Conservation (phyloP, 2,888 invertebrate genomes). For the Agapetus fuscipes region DNA sequence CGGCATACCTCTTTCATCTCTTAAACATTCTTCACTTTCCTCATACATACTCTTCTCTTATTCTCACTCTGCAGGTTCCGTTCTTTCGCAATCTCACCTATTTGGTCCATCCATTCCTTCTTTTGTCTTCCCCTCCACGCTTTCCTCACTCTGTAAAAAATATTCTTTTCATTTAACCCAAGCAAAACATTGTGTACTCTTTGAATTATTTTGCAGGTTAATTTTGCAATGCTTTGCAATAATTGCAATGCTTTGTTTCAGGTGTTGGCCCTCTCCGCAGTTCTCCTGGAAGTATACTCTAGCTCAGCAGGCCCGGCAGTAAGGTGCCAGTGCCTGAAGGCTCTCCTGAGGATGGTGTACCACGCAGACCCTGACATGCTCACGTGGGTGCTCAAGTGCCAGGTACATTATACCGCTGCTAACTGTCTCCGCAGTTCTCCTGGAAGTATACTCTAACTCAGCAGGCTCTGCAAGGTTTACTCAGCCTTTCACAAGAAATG, state of each 20-base stretch:
- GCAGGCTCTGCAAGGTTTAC: conserved; percentile 98
- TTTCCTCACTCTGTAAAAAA: too few relatives aligned
- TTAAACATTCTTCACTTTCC: too few relatives aligned
- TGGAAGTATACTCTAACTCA: conserved; percentile 97
- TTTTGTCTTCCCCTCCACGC: too few relatives aligned
- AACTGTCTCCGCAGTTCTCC: conserved; percentile 87
- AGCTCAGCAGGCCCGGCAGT: conserved; percentile 97
- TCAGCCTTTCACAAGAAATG: background rate
- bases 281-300: conserved; percentile 96
- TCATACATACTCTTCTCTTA: too few relatives aligned
- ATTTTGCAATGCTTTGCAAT: conserved; percentile 54
- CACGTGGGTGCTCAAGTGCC: conserved; percentile 58
- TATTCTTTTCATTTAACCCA: too few relatives aligned
- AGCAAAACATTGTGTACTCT: too few relatives aligned
- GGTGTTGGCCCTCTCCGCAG: conserved; percentile 80
- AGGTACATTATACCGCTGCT: conserved; percentile 42
- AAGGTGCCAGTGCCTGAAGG: conserved; percentile 92
- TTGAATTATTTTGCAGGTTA: too few relatives aligned
- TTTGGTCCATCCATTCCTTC: too few relatives aligned
- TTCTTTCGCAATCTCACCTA: too few relatives aligned
- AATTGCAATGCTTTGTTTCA: too few relatives aligned
- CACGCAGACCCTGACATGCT: conserved; percentile 84
- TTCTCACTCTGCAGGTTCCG: too few relatives aligned
- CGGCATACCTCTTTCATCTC: too few relatives aligned
- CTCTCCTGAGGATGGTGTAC: conserved; percentile 92